Evolutionary conservation across 1,140 invertebrate species (phyloP).

Genomic region (Ganaspis sp.): DNA sequence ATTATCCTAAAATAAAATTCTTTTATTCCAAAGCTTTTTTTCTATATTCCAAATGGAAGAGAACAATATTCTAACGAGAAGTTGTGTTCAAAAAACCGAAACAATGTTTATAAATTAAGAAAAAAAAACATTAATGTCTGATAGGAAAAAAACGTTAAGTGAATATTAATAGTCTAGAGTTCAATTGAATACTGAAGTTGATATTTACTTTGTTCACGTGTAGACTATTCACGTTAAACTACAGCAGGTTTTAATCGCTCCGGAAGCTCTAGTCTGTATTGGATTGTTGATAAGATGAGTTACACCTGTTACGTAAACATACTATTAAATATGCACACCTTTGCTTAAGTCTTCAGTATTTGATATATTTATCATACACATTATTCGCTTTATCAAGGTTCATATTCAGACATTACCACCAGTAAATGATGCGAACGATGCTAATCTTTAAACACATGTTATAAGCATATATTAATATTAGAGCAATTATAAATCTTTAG

Average conservation of each 20-base stretch:
- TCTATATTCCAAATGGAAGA: too few species aligned
- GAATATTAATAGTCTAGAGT: too few species aligned
- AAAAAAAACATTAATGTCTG: too few species aligned
- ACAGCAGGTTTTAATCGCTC: background rate
- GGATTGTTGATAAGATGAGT: background rate
- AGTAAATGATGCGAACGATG: background rate
- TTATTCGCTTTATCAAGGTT: slow-evolving; percentile 11
- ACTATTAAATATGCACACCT: background rate
- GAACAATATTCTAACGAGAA: too few species aligned
- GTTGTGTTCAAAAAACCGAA: too few species aligned
- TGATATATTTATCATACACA: slow-evolving; percentile 9
- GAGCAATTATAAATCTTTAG: background rate
- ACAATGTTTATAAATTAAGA: too few species aligned
- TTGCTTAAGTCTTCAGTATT: background rate
- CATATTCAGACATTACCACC: background rate
- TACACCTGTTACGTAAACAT: slow-evolving; percentile 1
- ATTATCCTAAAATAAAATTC: too few species aligned
- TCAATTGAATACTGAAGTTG: background rate
- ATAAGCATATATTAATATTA: background rate
- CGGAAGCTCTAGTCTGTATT: background rate
- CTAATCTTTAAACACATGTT: background rate
- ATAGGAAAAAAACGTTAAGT: too few species aligned
- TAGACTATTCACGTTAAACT: background rate
- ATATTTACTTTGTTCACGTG: background rate
- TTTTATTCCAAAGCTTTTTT: too few species aligned